These are phyloP conservation scores for Poeciliopsis infans DNA, from an alignment of 2,797 vertebrate species.

Conservation along the genomic window DNA sequence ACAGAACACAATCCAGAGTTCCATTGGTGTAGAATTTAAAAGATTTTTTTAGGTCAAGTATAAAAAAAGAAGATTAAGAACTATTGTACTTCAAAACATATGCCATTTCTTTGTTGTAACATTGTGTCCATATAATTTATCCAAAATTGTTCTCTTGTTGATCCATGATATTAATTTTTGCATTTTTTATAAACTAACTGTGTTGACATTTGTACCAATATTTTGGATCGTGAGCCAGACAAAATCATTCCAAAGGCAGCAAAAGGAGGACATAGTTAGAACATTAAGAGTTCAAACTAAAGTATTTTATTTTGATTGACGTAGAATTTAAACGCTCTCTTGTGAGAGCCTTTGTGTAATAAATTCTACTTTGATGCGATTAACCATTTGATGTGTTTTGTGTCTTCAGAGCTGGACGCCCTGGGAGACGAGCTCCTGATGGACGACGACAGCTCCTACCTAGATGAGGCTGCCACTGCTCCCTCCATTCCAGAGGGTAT, in stretches of 20 bases:
- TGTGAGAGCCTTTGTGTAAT: not conserved
- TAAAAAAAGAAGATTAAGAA: not conserved
- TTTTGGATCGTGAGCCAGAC: not conserved
- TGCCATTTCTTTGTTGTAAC: not conserved
- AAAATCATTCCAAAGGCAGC: not conserved
- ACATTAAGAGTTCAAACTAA: not conserved
- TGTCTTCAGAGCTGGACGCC: slow-evolving; percentile 89
- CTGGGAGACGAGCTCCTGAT: slow-evolving; percentile 93
- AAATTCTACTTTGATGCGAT: not conserved
- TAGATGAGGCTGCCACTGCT: slow-evolving; percentile 92
- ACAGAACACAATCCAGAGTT: not conserved
- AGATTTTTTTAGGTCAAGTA: not conserved
- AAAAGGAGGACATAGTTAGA: not conserved
- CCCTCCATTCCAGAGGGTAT: slow-evolving; percentile 93
- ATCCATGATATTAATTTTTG: not conserved
- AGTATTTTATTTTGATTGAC: not conserved
- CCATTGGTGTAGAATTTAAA: not conserved
- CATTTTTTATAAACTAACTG: too few species aligned
- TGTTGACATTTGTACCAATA: not conserved
- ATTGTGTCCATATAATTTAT: not conserved
- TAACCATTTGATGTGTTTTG: slow-evolving; percentile 6
- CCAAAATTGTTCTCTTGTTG: not conserved
- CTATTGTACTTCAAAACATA: not conserved
- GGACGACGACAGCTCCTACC: slow-evolving; percentile 95
- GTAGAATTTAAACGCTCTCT: not conserved